Evolutionary conservation across 2,888 invertebrate genomes (phyloP).

Genomic region (Morpho helenor): DNA sequence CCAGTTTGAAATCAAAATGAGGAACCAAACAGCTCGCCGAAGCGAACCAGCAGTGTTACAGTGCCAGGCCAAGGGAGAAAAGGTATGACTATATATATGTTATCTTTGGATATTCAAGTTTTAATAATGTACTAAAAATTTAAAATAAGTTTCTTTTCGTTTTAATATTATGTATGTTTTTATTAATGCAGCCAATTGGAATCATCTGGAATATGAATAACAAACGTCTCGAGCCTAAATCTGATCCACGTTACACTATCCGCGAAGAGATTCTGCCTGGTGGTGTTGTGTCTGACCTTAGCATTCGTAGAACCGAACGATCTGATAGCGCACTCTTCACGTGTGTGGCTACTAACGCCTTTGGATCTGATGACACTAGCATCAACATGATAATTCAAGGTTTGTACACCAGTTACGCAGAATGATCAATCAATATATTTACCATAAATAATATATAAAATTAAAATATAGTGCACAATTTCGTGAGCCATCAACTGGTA

Average conservation of each 20-base stretch:
- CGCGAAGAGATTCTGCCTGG: slow-evolving; percentile 92
- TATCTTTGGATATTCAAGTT: no score
- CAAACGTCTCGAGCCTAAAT: slow-evolving; percentile 93
- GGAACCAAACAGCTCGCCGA: slow-evolving; percentile 93
- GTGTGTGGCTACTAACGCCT: slow-evolving; percentile 95
- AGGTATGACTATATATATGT: slow-evolving; percentile 50
- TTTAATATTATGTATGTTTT: no score
- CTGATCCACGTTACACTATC: slow-evolving; percentile 91
- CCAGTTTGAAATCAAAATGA: slow-evolving; percentile 92
- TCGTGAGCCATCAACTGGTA: neutral
- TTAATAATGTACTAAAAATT: no score
- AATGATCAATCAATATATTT: no score
- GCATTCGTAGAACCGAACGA: slow-evolving; percentile 93
- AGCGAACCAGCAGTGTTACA: slow-evolving; percentile 94
- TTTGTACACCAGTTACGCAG: slow-evolving; percentile 35
- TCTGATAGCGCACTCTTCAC: slow-evolving; percentile 94
- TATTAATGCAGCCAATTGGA: slow-evolving; percentile 84
- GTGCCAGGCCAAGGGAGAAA: slow-evolving; percentile 96
- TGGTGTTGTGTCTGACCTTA: slow-evolving; percentile 92
- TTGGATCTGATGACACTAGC: slow-evolving; percentile 96
- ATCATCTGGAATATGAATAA: slow-evolving; percentile 97
- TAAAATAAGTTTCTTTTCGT: no score
- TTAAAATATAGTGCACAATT: neutral
- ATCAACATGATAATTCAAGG: slow-evolving; percentile 97
- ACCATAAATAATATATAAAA: no score